Percentiles rank a stretch among this genome's conserved stretches.
phyloP scores from a whole-genome alignment of 1,140 invertebrate species.

The Drosophila kanapiae region DNA sequence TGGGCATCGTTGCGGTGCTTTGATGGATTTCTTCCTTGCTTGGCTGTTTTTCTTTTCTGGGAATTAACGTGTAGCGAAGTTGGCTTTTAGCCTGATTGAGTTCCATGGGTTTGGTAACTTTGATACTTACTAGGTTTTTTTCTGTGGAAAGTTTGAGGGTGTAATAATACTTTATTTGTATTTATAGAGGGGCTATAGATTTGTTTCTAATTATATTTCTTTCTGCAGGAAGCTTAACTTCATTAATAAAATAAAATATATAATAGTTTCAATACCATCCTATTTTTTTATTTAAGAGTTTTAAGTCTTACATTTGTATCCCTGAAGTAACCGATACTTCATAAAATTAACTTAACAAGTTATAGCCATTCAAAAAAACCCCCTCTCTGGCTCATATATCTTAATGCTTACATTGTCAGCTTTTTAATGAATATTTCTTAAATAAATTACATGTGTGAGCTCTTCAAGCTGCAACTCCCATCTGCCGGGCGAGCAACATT shows the following conservation, averaged over 20 bases:
- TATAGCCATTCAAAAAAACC: not conserved
- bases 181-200: too few relatives aligned
- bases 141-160: not conserved
- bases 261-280: not conserved
- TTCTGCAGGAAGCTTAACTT: not conserved
- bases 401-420: slow-evolving; percentile 12
- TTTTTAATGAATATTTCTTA: slow-evolving; percentile 38
- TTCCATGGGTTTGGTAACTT: not conserved
- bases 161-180: too few relatives aligned
- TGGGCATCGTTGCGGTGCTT: slow-evolving; percentile 24
- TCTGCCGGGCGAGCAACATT: slow-evolving; percentile 22
- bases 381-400: not conserved
- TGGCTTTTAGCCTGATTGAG: not conserved
- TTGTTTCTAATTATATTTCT: not conserved
- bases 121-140: too few relatives aligned
- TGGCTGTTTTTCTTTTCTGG: not conserved
- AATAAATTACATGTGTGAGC: slow-evolving; percentile 25
- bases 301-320: too few relatives aligned
- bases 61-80: not conserved
- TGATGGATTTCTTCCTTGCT: slow-evolving; percentile 28
- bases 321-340: not conserved
- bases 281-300: too few relatives aligned
- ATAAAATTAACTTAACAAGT: not conserved
- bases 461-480: not conserved
- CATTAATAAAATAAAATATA: too few relatives aligned